A percentile compares a stretch with the other conserved stretches of the same genome.
These are phyloP conservation scores for Baronia brevicornis DNA, from an alignment of 2,888 invertebrate genomes.

Conservation along the genomic window DNA sequence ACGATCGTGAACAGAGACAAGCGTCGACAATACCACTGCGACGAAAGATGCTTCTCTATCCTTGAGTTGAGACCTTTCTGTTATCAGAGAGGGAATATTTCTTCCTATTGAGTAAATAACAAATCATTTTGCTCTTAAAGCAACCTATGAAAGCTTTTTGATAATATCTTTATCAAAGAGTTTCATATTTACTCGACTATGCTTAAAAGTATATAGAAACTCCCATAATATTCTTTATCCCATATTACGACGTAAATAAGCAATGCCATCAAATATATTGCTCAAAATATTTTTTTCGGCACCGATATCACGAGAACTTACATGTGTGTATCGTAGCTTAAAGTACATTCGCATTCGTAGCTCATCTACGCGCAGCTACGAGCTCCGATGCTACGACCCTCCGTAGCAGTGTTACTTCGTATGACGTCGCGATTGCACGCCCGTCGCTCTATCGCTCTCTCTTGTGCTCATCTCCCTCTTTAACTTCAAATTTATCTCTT, in stretches of 20 bases:
- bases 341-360: slow-evolving; percentile 14
- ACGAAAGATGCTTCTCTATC: too few relatives aligned
- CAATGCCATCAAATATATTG: slow-evolving; percentile 5
- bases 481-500: slow-evolving; percentile 15
- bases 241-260: slow-evolving; percentile 1
- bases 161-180: too few relatives aligned
- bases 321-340: slow-evolving; percentile 9
- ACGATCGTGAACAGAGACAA: too few relatives aligned
- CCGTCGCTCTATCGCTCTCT: slow-evolving; percentile 15
- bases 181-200: too few relatives aligned
- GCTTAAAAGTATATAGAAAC: too few relatives aligned
- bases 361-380: slow-evolving; percentile 17
- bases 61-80: too few relatives aligned
- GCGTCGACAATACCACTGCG: too few relatives aligned
- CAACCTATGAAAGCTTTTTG: too few relatives aligned
- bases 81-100: too few relatives aligned
- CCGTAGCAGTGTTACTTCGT: slow-evolving; percentile 16
- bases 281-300: slow-evolving; percentile 4
- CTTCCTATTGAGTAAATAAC: too few relatives aligned
- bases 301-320: slow-evolving; percentile 8
- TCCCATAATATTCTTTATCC: too few relatives aligned
- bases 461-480: slow-evolving; percentile 13
- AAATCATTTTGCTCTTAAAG: too few relatives aligned
- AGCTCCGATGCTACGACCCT: slow-evolving; percentile 15
- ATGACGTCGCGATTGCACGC: slow-evolving; percentile 16